A percentile compares a stretch with the other conserved stretches of the same genome.
These are phyloP conservation scores for Xiphias gladius DNA, from an alignment of 2,113 vertebrate genomes.

Conservation along the genomic window DNA sequence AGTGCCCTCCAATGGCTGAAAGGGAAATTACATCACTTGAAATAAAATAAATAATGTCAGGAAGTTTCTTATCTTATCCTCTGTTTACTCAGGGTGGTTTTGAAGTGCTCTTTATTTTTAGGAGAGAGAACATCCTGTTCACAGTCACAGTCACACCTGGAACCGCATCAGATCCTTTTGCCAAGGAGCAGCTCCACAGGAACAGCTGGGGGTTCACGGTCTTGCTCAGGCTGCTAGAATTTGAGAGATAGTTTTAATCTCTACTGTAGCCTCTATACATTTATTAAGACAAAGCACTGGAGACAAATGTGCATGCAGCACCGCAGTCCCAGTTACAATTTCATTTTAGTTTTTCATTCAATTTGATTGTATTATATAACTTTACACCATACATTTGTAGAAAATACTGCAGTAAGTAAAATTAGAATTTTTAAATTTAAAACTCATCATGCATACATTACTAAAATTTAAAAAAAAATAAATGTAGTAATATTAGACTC, in stretches of 20 bases:
- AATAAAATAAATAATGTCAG: conserved; percentile 15
- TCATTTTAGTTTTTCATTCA: neutral
- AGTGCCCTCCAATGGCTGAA: conserved; percentile 58
- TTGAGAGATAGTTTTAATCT: neutral
- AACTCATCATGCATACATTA: conserved; percentile 9
- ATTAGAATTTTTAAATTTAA: conserved; percentile 29
- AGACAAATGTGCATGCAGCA: neutral
- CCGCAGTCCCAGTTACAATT: neutral
- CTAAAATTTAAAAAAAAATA: conserved; percentile 35
- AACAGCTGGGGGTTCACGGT: neutral
- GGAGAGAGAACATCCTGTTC: neutral
- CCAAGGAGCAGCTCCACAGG: neutral
- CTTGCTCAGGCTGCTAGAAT: neutral
- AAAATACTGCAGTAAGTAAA: neutral
- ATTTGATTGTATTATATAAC: neutral
- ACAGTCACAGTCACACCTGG: conserved; percentile 1
- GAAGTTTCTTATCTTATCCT: neutral
- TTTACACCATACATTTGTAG: neutral
- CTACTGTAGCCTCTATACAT: neutral
- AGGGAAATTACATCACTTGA: conserved; percentile 20
- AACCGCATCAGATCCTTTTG: neutral
- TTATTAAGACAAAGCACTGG: neutral
- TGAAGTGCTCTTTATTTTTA: too few species aligned
- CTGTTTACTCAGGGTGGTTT: neutral
- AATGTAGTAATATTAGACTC: conserved; percentile 15